These are phyloP conservation scores for Silurus asotus DNA, from an alignment of 2,113 vertebrate species.

Conservation along the genomic window DNA sequence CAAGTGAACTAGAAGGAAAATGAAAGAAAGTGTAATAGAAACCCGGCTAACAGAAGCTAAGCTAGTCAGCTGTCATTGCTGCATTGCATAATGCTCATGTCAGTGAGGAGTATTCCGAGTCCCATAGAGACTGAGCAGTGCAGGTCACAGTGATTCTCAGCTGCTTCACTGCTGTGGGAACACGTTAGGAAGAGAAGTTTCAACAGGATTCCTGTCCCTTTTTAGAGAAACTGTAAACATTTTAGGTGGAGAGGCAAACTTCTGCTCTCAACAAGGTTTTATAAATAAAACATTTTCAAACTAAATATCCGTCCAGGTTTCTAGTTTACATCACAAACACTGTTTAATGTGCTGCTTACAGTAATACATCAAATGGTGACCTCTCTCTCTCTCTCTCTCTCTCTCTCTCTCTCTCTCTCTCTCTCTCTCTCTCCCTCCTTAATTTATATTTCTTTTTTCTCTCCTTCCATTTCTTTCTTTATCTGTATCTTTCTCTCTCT, in stretches of 20 bases:
- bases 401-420: background rate
- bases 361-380: background rate
- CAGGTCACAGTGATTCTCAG: too few relatives aligned
- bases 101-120: background rate
- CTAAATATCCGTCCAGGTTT: too few relatives aligned
- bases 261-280: background rate
- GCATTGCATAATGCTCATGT: background rate
- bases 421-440: background rate
- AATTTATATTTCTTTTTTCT: background rate
- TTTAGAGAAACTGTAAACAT: too few relatives aligned
- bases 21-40: background rate
- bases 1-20: background rate
- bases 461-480: background rate
- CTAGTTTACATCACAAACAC: background rate
- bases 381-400: constrained; percentile 12
- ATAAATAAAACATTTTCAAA: too few relatives aligned
- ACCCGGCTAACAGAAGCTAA: background rate
- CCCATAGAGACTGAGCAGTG: background rate
- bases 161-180: too few relatives aligned
- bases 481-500: too few relatives aligned
- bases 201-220: too few relatives aligned
- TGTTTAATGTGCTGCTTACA: background rate
- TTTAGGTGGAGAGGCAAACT: background rate
- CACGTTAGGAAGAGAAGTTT: too few relatives aligned
- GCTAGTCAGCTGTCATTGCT: background rate